Evolutionary conservation across 2,113 vertebrate genomes (phyloP), one percentile per base, ranked within the genome.

Genomic region (Petrocephalus microphthalmus): DNA sequence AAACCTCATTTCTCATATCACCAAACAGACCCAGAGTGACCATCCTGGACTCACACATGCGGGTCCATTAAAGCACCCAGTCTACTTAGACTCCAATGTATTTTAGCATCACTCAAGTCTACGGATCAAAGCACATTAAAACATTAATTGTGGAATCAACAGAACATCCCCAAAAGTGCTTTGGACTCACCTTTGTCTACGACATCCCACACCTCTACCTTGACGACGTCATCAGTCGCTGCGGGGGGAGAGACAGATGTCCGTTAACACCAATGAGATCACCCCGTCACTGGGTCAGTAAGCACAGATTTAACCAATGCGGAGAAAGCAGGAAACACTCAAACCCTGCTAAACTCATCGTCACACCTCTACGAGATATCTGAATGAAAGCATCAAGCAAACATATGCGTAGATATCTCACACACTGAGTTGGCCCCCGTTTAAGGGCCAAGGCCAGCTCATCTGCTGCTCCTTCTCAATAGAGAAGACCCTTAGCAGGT

Each of bases 121-220:
- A 47, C 15, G 74, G 20, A 22, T 45, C 78, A 47, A 47, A 82
- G 78, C 13, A 42, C 42, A 25, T 52, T 33, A 29, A 2, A 53
- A 54, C 22, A 54, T 53, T 22, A 85, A 7, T 2, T 7, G 22
- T 56, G 11, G 54, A 54, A 85, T 84, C 82, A 51, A 78, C 15
- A 42, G 29, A 49, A 10, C 0, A 7, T 57, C 29, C 86, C 20
- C 52, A 17, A 22, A 42, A 45, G 2, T 52, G 17, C 67, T 29
- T 19, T 53, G 2, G 0, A 87, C 93, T 94, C 92, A 97, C 97
- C 97, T 96, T 97, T 97, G 92, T 97, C 97, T 0, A 97, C 97
- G 0, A 97, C 96, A 13, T 97, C 97, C 97, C 97, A 97, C 88
- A 97, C 97, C 91, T 97, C 97, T 2, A 97, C 97, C 87, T 97